phyloP scores from a whole-genome alignment of 2,888 invertebrate species.

The Nomada fucata region DNA sequence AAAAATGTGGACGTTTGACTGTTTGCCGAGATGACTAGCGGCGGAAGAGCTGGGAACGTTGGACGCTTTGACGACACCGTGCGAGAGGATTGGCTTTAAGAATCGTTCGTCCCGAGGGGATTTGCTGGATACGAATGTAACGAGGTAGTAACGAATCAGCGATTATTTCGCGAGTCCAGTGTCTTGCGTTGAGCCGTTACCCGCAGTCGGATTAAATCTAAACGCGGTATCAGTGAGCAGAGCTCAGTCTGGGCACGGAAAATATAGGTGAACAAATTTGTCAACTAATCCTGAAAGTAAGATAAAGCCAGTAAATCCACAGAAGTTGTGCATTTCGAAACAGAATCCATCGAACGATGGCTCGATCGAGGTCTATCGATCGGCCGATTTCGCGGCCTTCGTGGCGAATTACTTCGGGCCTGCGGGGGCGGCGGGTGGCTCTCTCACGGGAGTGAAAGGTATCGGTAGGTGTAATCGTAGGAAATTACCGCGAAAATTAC shows the following conservation, averaged over 20 bases:
- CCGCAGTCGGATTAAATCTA: no score
- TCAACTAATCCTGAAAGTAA: not conserved
- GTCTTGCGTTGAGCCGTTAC: no score
- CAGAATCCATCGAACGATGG: not conserved
- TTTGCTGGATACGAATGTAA: no score
- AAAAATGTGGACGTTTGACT: not conserved
- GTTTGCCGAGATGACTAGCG: not conserved
- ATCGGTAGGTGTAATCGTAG: slow-evolving; percentile 68
- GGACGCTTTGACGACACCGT: no score
- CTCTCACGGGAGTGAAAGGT: slow-evolving; percentile 66
- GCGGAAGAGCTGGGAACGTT: not conserved
- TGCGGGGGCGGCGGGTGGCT: slow-evolving; percentile 18
- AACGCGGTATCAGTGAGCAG: no score
- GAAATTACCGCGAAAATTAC: slow-evolving; percentile 72
- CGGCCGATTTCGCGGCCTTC: slow-evolving; percentile 37
- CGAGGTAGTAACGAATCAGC: no score
- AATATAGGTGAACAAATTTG: no score
- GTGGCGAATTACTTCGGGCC: slow-evolving; percentile 29
- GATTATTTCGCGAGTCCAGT: no score
- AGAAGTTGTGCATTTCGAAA: not conserved
- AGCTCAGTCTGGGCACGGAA: no score
- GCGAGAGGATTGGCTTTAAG: not conserved
- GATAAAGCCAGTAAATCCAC: not conserved
- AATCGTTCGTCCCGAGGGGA: not conserved
- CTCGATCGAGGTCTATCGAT: slow-evolving; percentile 21